phyloP scores from a whole-genome alignment of 1,140 invertebrate genomes.

The Halesus radiatus region DNA sequence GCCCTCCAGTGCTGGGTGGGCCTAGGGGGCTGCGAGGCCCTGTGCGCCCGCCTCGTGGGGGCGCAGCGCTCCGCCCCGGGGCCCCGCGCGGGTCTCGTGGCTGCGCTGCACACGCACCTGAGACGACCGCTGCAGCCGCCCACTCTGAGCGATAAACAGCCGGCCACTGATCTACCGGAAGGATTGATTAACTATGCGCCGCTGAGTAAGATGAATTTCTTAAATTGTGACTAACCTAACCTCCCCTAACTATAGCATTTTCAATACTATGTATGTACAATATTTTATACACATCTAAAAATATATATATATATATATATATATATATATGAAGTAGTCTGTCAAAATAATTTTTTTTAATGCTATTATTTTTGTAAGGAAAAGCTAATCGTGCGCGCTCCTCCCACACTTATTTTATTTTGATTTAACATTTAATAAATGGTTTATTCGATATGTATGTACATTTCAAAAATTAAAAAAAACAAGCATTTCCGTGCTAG shows the following conservation, averaged over 20 bases:
- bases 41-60: constrained; percentile 67
- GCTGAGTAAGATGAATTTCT: constrained; percentile 70
- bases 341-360: no score
- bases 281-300: no score
- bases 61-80: constrained; percentile 61
- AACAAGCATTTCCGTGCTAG: no score
- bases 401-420: no score
- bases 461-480: no score
- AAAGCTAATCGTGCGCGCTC: no score
- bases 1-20: constrained; percentile 64
- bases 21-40: constrained; percentile 64
- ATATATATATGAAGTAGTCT: no score
- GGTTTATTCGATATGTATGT: no score
- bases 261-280: not conserved
- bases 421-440: no score
- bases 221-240: no score
- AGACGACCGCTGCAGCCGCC: constrained; percentile 66
- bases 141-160: constrained; percentile 72
- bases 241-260: not conserved
- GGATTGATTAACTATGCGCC: constrained; percentile 92
- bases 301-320: no score
- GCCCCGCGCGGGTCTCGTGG: constrained; percentile 65
- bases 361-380: no score
- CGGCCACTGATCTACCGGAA: constrained; percentile 71
- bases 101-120: constrained; percentile 68